Conservation (phyloP, 2,888 invertebrate species). For the Eurytoma californica region DNA sequence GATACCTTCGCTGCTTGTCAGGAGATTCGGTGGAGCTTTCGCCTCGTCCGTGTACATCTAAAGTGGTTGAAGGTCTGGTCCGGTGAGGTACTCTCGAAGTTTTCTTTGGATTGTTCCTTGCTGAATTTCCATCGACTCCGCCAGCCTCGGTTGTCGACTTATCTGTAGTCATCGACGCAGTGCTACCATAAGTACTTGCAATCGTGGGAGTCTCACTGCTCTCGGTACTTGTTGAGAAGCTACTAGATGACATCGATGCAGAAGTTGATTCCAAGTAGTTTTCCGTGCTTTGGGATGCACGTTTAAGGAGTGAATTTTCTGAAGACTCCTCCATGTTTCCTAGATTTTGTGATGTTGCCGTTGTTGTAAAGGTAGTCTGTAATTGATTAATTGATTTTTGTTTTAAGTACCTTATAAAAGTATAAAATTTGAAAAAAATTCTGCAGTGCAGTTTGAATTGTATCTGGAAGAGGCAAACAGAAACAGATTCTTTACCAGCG, state of each 20-base stretch:
- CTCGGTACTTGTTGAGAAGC: background rate
- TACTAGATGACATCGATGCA: background rate
- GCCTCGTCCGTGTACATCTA: background rate
- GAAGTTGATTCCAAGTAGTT: background rate
- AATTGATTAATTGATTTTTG: no score
- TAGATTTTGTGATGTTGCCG: background rate
- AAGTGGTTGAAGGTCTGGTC: background rate
- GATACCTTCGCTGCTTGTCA: conserved; percentile 28
- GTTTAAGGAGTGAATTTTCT: conserved; percentile 22
- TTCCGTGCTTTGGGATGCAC: conserved; percentile 25
- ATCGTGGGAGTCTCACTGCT: background rate
- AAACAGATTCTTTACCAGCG: no score
- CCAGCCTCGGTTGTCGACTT: background rate
- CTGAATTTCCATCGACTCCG: background rate
- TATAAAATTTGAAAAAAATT: no score
- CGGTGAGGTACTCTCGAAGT: conserved; percentile 24
- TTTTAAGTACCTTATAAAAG: no score
- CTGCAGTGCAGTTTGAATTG: no score
- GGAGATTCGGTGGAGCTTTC: background rate
- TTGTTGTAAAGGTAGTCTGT: background rate
- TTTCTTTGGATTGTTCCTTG: background rate
- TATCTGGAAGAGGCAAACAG: no score
- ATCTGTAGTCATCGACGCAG: background rate
- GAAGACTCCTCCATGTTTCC: conserved; percentile 3
- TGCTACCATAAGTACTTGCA: background rate